Evolutionary conservation across 2,113 vertebrate species (phyloP).

Genomic region (Turnix velox): DNA sequence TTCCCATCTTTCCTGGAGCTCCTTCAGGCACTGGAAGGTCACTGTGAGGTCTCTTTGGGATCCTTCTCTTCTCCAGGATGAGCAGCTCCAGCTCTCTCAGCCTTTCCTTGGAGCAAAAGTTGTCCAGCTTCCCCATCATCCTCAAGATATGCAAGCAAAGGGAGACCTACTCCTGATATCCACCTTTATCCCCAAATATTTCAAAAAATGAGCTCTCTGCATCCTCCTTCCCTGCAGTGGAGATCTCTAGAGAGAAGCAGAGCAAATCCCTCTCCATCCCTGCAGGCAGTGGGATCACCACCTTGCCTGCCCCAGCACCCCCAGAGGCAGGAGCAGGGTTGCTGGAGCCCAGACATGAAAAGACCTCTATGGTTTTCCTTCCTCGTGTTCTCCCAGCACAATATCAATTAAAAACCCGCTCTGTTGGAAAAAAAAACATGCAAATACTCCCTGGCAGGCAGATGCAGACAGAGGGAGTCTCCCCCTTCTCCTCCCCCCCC

Average conservation of each 20-base stretch:
- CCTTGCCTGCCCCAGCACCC: neutral
- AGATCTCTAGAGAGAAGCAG: neutral
- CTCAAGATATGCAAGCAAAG: neutral
- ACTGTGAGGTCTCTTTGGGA: too few relatives aligned
- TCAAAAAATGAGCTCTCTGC: accelerated
- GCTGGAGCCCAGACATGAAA: neutral
- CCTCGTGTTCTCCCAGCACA: neutral
- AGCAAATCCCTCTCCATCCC: neutral
- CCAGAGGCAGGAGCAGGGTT: neutral
- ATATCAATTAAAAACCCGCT: neutral
- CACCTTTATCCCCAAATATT: accelerated
- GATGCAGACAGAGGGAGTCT: slow-evolving; percentile 12
- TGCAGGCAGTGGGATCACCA: neutral
- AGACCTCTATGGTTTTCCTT: neutral
- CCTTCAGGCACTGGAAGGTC: too few relatives aligned
- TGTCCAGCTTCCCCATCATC: too few relatives aligned
- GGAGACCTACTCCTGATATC: neutral
- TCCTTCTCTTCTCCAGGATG: accelerated
- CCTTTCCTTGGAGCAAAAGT: too few relatives aligned
- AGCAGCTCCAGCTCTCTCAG: too few relatives aligned
- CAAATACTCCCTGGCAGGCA: slow-evolving; percentile 2
- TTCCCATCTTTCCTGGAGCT: too few relatives aligned
- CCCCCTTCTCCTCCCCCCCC: too few relatives aligned
- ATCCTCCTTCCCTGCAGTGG: accelerated
- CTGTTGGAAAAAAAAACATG: neutral